A percentile compares a stretch with the other conserved stretches of the same genome.
phyloP scores from a whole-genome alignment of 2,888 invertebrate genomes.

The Thyatira batis region DNA sequence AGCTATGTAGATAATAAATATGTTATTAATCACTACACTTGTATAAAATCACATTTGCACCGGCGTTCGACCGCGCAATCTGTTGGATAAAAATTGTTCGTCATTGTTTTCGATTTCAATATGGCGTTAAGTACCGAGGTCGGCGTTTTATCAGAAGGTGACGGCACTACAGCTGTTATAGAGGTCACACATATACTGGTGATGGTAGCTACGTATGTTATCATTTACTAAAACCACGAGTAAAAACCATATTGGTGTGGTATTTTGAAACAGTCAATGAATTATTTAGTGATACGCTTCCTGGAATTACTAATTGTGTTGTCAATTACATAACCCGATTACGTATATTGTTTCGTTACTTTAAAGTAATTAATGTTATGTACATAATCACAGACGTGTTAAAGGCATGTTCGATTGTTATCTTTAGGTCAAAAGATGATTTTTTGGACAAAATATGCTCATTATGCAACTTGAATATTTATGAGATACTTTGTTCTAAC shows the following conservation, averaged over 20 bases:
- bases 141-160: conserved; percentile 29
- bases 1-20: conserved; percentile 57
- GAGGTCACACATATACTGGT: conserved; percentile 23
- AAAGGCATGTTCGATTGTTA: not conserved
- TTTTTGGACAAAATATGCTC: not conserved
- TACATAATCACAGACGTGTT: not conserved
- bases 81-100: conserved; percentile 37
- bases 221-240: not conserved
- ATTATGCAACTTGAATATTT: no score
- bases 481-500: no score
- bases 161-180: conserved; percentile 29
- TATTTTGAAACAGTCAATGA: not conserved
- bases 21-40: conserved; percentile 61
- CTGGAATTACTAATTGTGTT: not conserved
- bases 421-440: not conserved
- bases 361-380: not conserved
- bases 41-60: conserved; percentile 76
- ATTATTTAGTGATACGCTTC: not conserved
- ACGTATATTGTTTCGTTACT: not conserved
- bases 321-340: not conserved
- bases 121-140: conserved; percentile 27
- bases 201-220: not conserved
- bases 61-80: conserved; percentile 51
- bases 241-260: not conserved
- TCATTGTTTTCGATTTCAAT: conserved; percentile 23